These are phyloP conservation scores for Rhyacophila brunnea DNA, from an alignment of 1,140 invertebrate genomes.

Conservation along the genomic window DNA sequence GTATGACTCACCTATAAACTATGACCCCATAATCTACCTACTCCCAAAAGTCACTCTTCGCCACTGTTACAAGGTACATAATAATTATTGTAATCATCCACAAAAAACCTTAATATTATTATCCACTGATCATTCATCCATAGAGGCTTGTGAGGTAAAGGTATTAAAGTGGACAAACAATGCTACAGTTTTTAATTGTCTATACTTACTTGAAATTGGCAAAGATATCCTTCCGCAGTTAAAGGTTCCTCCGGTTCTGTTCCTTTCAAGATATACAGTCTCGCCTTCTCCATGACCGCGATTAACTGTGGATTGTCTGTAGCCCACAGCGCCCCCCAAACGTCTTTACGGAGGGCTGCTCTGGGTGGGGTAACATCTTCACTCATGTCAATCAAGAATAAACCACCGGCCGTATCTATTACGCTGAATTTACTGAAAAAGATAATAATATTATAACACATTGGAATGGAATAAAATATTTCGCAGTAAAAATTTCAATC, in stretches of 20 bases:
- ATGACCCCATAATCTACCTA: too few relatives aligned
- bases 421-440: constrained; percentile 53
- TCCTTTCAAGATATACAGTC: constrained; percentile 89
- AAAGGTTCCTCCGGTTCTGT: constrained; percentile 89
- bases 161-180: too few relatives aligned
- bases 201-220: constrained; percentile 64
- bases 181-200: too few relatives aligned
- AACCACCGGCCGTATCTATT: constrained; percentile 62
- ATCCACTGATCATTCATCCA: too few relatives aligned
- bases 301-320: constrained; percentile 85
- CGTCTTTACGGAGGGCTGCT: constrained; percentile 84
- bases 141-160: too few relatives aligned
- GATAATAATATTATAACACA: not conserved
- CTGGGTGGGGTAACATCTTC: constrained; percentile 47
- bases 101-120: too few relatives aligned
- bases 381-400: constrained; percentile 62
- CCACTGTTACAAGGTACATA: too few relatives aligned
- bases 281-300: constrained; percentile 93
- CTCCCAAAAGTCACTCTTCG: too few relatives aligned
- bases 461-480: too few relatives aligned
- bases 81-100: too few relatives aligned
- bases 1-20: too few relatives aligned
- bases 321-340: constrained; percentile 95
- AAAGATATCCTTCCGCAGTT: constrained; percentile 78
- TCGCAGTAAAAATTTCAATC: too few relatives aligned